A percentile compares a stretch with the other conserved stretches of the same genome.
phyloP scores from a whole-genome alignment of 2,888 invertebrate species.

The Amphipyra berbera region DNA sequence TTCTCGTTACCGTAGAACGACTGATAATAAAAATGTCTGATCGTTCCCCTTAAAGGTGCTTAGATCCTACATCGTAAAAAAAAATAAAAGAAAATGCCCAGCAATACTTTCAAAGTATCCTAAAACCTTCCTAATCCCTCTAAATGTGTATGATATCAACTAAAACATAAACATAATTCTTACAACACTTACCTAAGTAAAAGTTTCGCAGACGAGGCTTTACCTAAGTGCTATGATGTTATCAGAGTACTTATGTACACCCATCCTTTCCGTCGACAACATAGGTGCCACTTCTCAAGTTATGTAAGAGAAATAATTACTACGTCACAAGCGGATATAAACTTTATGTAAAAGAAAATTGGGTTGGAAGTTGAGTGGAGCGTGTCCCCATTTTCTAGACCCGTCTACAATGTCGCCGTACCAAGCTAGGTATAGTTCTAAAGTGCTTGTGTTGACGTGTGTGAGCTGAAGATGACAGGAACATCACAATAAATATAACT shows the following conservation, averaged over 20 bases:
- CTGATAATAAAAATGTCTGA: no score
- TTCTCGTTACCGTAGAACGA: no score
- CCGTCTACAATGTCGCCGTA: conserved; percentile 21
- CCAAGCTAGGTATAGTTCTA: conserved; percentile 30
- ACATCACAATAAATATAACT: conserved; percentile 5
- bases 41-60: no score
- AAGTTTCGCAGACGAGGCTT: conserved; percentile 23
- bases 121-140: no score
- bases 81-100: no score
- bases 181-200: not conserved
- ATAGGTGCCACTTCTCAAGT: conserved; percentile 42
- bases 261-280: conserved; percentile 48
- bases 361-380: conserved; percentile 12
- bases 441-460: conserved; percentile 38
- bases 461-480: conserved; percentile 33
- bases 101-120: no score
- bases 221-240: conserved; percentile 31
- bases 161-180: not conserved
- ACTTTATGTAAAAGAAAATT: not conserved
- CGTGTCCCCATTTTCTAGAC: conserved; percentile 28
- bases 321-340: conserved; percentile 6
- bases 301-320: conserved; percentile 54
- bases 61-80: no score
- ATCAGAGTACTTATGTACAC: conserved; percentile 24
- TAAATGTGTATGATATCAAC: not conserved